Percentiles rank a stretch among this genome's conserved stretches.
phyloP scores from a whole-genome alignment of 1,140 invertebrate species.

The Orchestia grillus region DNA sequence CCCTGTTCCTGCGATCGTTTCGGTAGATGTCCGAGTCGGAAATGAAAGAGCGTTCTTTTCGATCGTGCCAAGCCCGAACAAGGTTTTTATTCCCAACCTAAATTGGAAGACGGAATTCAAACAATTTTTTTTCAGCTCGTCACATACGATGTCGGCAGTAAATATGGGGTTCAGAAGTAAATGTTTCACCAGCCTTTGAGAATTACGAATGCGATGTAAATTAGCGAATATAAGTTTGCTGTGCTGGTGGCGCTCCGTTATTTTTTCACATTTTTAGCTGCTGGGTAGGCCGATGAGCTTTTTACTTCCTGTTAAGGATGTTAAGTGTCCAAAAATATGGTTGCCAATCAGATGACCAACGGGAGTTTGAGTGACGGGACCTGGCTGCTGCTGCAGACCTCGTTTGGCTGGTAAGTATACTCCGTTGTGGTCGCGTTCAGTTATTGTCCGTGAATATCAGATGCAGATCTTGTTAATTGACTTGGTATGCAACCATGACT shows the following conservation, averaged over 20 bases:
- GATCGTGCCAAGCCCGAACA: neutral
- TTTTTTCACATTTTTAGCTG: neutral
- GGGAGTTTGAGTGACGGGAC: no score
- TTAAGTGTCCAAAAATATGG: no score
- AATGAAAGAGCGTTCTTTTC: neutral
- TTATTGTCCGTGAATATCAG: no score
- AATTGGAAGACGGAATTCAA: neutral
- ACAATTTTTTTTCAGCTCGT: neutral
- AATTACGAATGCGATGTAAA: neutral
- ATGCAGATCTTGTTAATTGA: no score
- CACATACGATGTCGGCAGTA: neutral
- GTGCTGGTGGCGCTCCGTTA: neutral
- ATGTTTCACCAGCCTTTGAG: neutral
- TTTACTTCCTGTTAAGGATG: no score
- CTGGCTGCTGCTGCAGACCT: no score
- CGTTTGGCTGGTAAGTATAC: no score
- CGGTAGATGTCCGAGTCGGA: constrained; percentile 5
- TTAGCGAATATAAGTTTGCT: neutral
- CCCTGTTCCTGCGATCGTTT: neutral
- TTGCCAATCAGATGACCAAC: no score
- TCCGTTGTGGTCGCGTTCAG: no score
- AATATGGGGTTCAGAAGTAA: neutral
- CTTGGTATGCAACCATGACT: no score
- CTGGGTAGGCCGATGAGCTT: neutral
- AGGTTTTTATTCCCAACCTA: neutral